phyloP scores from a whole-genome alignment of 37 sponge, comb jelly and placozoan species.

The Corticium candelabrum region DNA sequence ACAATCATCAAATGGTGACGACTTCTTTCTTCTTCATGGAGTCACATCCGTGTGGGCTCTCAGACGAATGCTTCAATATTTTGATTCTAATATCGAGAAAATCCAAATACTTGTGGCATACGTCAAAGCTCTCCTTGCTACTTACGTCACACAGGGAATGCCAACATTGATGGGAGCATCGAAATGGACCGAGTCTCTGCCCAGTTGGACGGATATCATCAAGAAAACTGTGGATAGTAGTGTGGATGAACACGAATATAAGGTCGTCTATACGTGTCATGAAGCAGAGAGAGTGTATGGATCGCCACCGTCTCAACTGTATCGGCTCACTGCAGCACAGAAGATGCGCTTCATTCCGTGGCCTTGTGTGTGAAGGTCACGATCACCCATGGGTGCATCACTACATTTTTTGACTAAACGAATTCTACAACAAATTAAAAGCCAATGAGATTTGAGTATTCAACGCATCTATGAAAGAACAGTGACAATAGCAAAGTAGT shows the following conservation, averaged over 20 bases:
- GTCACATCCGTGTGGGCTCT: neutral
- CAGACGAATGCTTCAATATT: neutral
- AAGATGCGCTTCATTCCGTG: too few species aligned
- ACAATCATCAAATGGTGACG: neutral
- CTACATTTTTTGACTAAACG: too few species aligned
- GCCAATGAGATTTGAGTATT: too few species aligned
- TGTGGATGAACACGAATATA: neutral
- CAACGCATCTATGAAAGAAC: too few species aligned
- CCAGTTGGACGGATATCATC: neutral
- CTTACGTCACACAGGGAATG: neutral
- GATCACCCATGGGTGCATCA: too few species aligned
- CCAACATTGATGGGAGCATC: neutral
- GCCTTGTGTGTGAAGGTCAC: too few species aligned
- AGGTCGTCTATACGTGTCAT: neutral
- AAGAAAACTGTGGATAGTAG: neutral
- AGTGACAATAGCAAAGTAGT: too few species aligned
- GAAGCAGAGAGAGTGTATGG: too few species aligned
- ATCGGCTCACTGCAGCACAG: too few species aligned
- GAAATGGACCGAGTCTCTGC: neutral
- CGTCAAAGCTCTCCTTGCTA: neutral
- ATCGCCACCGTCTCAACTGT: too few species aligned
- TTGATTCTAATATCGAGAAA: neutral
- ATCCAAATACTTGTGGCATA: neutral
- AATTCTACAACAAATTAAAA: too few species aligned
- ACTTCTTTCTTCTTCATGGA: neutral